Evolutionary conservation across 2,797 vertebrate species (phyloP).

Genomic region (Lacerta viridis): DNA sequence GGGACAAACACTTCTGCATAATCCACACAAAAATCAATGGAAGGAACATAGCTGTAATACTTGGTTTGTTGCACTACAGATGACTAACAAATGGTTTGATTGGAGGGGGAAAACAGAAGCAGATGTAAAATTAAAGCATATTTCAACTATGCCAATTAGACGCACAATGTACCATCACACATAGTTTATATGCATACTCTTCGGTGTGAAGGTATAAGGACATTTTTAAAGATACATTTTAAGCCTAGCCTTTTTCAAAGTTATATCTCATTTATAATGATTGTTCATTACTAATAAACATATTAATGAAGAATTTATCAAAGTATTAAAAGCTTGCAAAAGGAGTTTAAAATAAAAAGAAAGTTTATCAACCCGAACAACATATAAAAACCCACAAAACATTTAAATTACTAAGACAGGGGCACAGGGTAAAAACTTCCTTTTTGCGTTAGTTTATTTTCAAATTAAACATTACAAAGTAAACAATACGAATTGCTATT

Average conservation of each 20-base stretch:
- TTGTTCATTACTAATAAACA: neutral
- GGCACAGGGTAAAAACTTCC: slow-evolving; percentile 40
- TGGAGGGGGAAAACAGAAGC: slow-evolving; percentile 1
- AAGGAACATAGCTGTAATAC: neutral
- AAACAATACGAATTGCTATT: slow-evolving; percentile 51
- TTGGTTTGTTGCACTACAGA: neutral
- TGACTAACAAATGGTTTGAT: neutral
- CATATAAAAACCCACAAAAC: slow-evolving; percentile 25
- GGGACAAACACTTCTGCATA: neutral
- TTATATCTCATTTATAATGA: neutral
- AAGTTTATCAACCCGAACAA: slow-evolving; percentile 22
- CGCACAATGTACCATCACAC: neutral
- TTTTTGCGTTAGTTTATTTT: slow-evolving; percentile 44
- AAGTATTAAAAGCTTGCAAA: slow-evolving; percentile 7
- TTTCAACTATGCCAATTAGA: neutral
- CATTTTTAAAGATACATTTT: neutral
- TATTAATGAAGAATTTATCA: neutral
- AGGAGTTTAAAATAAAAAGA: neutral
- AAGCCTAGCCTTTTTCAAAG: neutral
- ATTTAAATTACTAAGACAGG: slow-evolving; percentile 46
- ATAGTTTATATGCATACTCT: neutral
- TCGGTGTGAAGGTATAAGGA: neutral
- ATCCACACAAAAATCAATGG: neutral
- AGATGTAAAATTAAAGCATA: neutral
- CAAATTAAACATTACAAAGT: slow-evolving; percentile 57